Evolutionary conservation across 92 coral and sea anemone species (phyloP), one percentile per base, ranked within the genome.

Genomic region (Metridium senile): DNA sequence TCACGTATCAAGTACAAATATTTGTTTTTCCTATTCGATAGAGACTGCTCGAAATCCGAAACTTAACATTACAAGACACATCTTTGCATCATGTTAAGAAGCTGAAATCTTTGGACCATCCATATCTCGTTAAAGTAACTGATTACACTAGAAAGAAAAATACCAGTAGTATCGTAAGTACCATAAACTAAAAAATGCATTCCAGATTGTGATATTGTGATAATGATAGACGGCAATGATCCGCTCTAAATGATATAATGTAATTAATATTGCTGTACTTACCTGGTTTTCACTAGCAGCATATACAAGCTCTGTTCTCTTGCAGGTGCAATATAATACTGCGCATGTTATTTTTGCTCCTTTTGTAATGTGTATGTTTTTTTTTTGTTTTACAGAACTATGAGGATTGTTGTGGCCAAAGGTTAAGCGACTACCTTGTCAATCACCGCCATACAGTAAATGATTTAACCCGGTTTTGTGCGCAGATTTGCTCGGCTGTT

Each of bases 401-500:
- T 26, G 68, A 73, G 32, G 22, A 33, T 54, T 54, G 23, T 31
- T 57, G 22, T 0, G 78, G 78, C 11, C 35, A 33, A 58, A 64
- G 33, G 30, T 62, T 72, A 9, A 31, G 70, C 21, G 72, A 76
- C 19, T 58, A 45, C 72, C 76, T 70, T 19, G 18, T 17, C 17
- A 23, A 21, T 7, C 17, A 46, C 20, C 54, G 66, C 6, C 76
- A 66, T 64, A 30, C 78, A 1, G 71, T 45, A 0, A 68, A 70
- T 20, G 71, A 68, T 18, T 61, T 73, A 58, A 76, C 46, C 13
- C 19, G 64, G 35, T 83, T 76, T 62, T 47, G 72, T 28, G 71
- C 79, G n/a, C 78, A 77, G 61, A 76, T 77, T 31, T 58, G 53
- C 20, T 51, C 72, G 2, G 88, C 82, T 10, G 30, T 83, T 0